These are phyloP conservation scores for Drosophila micromelanica DNA, from an alignment of 1,140 invertebrate genomes.

Conservation along the genomic window DNA sequence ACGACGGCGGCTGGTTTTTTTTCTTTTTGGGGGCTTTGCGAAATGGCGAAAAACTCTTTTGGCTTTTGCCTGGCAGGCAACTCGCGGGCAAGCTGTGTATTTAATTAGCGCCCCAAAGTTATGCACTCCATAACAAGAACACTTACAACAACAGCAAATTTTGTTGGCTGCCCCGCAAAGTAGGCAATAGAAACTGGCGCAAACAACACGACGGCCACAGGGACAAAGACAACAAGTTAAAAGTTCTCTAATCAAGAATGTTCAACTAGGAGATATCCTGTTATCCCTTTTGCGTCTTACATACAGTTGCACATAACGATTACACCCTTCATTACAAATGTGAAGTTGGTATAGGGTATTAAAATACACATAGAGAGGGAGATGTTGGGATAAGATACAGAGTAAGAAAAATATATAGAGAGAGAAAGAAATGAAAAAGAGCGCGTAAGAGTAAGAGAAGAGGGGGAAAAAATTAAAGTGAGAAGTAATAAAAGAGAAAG, in stretches of 20 bases:
- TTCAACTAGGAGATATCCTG: neutral
- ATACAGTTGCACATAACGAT: too few relatives aligned
- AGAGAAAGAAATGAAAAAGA: too few relatives aligned
- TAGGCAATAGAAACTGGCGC: constrained; percentile 10
- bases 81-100: constrained; percentile 19
- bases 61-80: neutral
- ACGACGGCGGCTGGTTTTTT: neutral
- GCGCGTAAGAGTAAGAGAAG: too few relatives aligned
- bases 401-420: too few relatives aligned
- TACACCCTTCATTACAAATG: too few relatives aligned
- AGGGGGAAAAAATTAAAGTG: too few relatives aligned
- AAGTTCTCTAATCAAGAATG: neutral
- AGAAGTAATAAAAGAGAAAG: too few relatives aligned
- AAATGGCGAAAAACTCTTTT: constrained; percentile 6
- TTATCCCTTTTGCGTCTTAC: neutral
- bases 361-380: too few relatives aligned
- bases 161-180: constrained; percentile 2
- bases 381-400: too few relatives aligned
- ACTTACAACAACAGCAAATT: constrained; percentile 8
- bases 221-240: neutral
- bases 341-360: too few relatives aligned
- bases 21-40: constrained; percentile 1
- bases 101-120: constrained; percentile 51
- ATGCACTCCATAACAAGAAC: constrained; percentile 14
- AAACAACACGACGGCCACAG: too few relatives aligned